These are phyloP conservation scores for Brachionus sp. DNA, from an alignment of 1,140 invertebrate species.

Conservation along the genomic window DNA sequence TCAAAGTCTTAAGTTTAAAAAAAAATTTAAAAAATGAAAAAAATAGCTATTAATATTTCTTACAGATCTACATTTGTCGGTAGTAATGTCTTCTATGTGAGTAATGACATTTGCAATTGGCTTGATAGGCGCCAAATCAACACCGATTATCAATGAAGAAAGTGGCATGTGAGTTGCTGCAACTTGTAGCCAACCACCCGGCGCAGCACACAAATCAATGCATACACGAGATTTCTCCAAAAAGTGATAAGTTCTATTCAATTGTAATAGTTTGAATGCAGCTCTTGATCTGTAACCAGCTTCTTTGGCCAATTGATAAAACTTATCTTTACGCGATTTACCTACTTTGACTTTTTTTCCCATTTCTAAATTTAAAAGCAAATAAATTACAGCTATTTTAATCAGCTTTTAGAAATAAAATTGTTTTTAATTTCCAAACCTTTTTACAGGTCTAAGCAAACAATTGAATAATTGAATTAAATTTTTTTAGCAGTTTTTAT, in stretches of 20 bases:
- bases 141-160: slow-evolving; percentile 86
- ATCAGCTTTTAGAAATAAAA: background rate
- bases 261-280: slow-evolving; percentile 95
- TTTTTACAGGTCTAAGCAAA: background rate
- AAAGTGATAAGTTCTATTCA: slow-evolving; percentile 96
- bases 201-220: slow-evolving; percentile 95
- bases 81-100: slow-evolving; percentile 90
- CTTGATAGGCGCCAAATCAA: slow-evolving; percentile 94
- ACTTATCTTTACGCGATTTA: slow-evolving; percentile 96
- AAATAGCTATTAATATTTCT: background rate
- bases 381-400: background rate
- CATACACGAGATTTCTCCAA: slow-evolving; percentile 90
- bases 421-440: background rate
- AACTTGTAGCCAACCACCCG: slow-evolving; percentile 99
- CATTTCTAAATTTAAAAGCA: slow-evolving; percentile 65
- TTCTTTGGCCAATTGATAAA: slow-evolving; percentile 96
- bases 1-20: slow-evolving; percentile 66
- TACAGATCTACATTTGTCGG: slow-evolving; percentile 71
- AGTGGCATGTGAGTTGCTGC: slow-evolving; percentile 95
- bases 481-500: background rate
- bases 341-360: slow-evolving; percentile 93
- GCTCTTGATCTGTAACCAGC: slow-evolving; percentile 93
- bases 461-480: background rate
- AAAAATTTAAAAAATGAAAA: slow-evolving; percentile 3
- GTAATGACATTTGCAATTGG: slow-evolving; percentile 83